phyloP scores from a whole-genome alignment of 2,797 vertebrate genomes.

The Rousettus madagascariensis region DNA sequence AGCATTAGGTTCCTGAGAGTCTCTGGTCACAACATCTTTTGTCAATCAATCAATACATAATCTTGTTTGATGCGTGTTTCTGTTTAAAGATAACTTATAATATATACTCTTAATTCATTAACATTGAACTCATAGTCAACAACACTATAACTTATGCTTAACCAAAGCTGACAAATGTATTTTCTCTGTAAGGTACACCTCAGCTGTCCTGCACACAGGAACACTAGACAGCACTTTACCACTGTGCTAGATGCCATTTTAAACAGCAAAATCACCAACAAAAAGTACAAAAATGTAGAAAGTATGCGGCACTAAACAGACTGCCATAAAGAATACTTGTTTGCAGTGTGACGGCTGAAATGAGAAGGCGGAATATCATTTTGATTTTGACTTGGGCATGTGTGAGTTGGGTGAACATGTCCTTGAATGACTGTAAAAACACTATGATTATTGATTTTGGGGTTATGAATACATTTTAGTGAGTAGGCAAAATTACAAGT shows the following conservation, averaged over 20 bases:
- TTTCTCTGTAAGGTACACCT: not conserved
- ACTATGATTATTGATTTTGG: not conserved
- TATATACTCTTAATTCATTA: not conserved
- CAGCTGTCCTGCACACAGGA: not conserved
- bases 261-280: constrained; percentile 20
- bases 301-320: not conserved
- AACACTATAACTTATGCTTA: not conserved
- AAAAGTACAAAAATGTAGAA: not conserved
- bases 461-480: not conserved
- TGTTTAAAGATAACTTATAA: constrained; percentile 30
- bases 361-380: not conserved
- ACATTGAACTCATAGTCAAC: not conserved
- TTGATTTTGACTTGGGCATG: not conserved
- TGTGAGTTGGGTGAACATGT: not conserved
- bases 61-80: not conserved
- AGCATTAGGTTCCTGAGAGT: not conserved
- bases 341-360: not conserved
- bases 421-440: constrained; percentile 2
- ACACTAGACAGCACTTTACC: not conserved
- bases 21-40: not conserved
- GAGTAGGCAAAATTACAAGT: not conserved
- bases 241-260: not conserved
- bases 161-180: not conserved
- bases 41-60: not conserved
- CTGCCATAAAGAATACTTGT: not conserved